Evolutionary conservation across 2,113 vertebrate genomes (phyloP).

Genomic region (Gymnobelideus leadbeateri): DNA sequence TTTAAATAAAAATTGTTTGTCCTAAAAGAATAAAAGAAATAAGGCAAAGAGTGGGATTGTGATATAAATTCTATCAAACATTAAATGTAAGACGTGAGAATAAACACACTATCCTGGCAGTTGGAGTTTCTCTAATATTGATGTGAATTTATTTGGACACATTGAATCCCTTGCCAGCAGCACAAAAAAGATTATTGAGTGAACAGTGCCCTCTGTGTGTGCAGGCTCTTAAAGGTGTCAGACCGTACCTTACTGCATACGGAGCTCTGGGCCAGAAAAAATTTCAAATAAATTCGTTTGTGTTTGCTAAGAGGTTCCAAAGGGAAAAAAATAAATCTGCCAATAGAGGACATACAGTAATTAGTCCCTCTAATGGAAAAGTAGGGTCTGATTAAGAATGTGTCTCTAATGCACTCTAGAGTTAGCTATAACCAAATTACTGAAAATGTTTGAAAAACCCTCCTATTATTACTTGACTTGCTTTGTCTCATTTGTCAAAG

Average conservation of each 20-base stretch:
- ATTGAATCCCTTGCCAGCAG: constrained; percentile 14
- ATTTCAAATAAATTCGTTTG: constrained; percentile 57
- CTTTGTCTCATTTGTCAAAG: constrained; percentile 74
- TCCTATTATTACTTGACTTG: constrained; percentile 67
- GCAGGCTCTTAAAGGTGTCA: neutral
- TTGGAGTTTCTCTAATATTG: constrained; percentile 12
- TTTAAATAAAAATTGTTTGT: constrained; percentile 59
- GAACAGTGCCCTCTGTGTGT: constrained; percentile 67
- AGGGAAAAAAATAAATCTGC: constrained; percentile 68
- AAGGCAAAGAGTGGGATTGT: constrained; percentile 11
- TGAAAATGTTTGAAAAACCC: constrained; percentile 67
- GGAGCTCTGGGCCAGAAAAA: constrained; percentile 23
- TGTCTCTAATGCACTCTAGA: constrained; percentile 68
- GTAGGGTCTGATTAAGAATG: constrained; percentile 71
- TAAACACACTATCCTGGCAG: neutral
- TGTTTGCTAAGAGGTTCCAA: constrained; percentile 65
- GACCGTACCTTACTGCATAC: neutral
- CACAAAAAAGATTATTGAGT: constrained; percentile 6
- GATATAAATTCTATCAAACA: constrained; percentile 50
- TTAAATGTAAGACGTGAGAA: constrained; percentile 61
- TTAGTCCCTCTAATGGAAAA: constrained; percentile 77
- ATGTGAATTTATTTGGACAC: constrained; percentile 27
- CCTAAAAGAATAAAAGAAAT: constrained; percentile 55
- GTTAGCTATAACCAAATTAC: constrained; percentile 76
- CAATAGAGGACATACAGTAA: constrained; percentile 60